Percentiles rank a stretch among this genome's conserved stretches.
These are phyloP conservation scores for Sturnira hondurensis DNA, from an alignment of 2,113 vertebrate species.

Conservation along the genomic window DNA sequence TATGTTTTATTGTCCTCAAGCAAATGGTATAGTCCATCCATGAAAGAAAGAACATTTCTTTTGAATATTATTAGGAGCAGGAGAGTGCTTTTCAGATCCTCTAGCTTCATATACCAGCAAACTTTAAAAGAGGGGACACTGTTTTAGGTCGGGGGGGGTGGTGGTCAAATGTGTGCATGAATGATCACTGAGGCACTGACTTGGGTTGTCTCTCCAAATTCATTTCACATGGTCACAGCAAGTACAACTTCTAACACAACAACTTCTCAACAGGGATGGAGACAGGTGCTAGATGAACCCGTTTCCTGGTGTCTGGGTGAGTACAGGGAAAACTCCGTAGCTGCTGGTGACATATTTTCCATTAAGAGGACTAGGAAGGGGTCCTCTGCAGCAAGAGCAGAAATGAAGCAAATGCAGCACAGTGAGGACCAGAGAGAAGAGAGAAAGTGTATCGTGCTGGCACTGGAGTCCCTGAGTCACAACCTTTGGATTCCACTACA, in stretches of 20 bases:
- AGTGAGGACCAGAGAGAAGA: background rate
- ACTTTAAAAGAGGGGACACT: background rate
- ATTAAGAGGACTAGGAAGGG: background rate
- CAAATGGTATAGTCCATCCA: background rate
- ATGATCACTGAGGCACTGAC: background rate
- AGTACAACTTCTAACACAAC: background rate
- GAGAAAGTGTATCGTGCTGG: background rate
- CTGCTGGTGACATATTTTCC: background rate
- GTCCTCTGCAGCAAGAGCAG: background rate
- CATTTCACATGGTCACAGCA: background rate
- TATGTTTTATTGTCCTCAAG: background rate
- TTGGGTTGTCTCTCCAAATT: background rate
- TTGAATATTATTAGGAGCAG: background rate
- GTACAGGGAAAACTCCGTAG: background rate
- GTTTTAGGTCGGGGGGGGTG: background rate
- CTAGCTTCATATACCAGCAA: background rate
- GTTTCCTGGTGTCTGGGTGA: background rate
- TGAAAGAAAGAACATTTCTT: background rate
- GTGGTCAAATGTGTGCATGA: background rate
- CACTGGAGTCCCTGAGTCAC: background rate
- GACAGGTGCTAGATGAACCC: background rate
- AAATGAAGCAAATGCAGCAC: background rate
- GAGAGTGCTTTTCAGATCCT: background rate
- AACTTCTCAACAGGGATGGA: background rate
- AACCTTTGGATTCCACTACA: background rate